Conservation (phyloP, 2,797 vertebrate genomes). For the Kryptopterus vitreolus region DNA sequence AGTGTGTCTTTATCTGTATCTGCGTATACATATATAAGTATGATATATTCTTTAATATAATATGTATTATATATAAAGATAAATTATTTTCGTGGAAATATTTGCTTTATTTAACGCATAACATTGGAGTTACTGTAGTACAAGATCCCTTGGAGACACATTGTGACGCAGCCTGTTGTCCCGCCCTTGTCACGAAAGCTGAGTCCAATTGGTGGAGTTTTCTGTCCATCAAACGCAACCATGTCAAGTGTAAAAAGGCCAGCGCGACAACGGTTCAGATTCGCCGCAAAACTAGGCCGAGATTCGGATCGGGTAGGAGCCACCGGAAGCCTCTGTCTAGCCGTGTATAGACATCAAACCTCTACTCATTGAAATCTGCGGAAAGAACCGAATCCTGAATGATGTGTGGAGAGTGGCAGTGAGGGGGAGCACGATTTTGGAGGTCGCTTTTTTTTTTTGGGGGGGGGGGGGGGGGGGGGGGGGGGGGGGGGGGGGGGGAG, state of each 20-base stretch:
- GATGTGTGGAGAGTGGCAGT: conserved; percentile 45
- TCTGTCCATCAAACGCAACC: conserved; percentile 46
- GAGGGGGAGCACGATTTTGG: conserved; percentile 12
- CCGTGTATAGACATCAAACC: neutral
- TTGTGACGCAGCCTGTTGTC: neutral
- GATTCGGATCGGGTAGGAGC: neutral
- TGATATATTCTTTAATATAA: too few relatives aligned
- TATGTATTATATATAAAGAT: too few relatives aligned
- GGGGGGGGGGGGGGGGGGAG: too few relatives aligned
- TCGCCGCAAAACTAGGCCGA: conserved; percentile 17
- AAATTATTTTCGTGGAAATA: too few relatives aligned
- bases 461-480: too few relatives aligned
- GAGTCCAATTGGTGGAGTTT: conserved; percentile 44
- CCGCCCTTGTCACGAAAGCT: neutral
- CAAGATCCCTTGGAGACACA: neutral
- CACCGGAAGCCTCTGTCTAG: neutral
- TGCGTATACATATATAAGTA: too few relatives aligned
- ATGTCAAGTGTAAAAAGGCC: conserved; percentile 39
- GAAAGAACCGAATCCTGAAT: neutral
- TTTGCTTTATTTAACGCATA: too few relatives aligned
- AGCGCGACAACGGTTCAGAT: conserved; percentile 14
- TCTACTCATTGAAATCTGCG: neutral
- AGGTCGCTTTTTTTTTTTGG: neutral
- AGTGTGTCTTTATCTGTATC: too few relatives aligned
- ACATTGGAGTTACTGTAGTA: neutral